Conservation (phyloP, 1,140 invertebrate species). For the Penaeus japonicus region DNA sequence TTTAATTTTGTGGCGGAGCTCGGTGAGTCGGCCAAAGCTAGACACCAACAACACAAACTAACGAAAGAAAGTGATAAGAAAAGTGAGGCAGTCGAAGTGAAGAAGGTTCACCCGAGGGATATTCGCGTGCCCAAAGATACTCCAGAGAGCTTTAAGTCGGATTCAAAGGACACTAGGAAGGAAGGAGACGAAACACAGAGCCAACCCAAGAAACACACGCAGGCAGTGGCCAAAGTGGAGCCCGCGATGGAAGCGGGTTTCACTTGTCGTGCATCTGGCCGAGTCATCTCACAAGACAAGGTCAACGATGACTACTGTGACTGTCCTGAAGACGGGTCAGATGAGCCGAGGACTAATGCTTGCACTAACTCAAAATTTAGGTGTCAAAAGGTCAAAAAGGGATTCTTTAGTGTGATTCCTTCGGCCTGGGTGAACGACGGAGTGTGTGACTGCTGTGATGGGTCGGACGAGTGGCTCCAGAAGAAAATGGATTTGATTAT, state of each 20-base stretch:
- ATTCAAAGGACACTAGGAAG: no score
- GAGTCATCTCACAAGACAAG: conserved; percentile 36
- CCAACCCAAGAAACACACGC: background rate
- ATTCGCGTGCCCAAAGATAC: no score
- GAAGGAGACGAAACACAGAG: background rate
- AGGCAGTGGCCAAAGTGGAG: background rate
- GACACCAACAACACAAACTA: background rate
- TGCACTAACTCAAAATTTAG: conserved; percentile 58
- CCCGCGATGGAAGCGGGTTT: background rate
- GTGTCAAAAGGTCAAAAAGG: conserved; percentile 61
- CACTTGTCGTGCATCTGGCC: conserved; percentile 41
- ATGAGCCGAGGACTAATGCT: conserved; percentile 63
- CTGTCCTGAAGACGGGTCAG: conserved; percentile 61
- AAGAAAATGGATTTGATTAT: conserved; percentile 33
- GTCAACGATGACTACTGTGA: conserved; percentile 62
- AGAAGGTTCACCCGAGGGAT: no score
- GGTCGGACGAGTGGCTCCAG: conserved; percentile 76
- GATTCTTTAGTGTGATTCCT: conserved; percentile 54
- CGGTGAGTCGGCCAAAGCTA: background rate
- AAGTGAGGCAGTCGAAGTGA: background rate
- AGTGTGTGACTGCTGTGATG: conserved; percentile 77
- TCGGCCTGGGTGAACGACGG: conserved; percentile 66
- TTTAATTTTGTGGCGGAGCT: conserved; percentile 40
- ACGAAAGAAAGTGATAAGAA: background rate
- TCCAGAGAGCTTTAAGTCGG: no score